Evolutionary conservation across 2,797 vertebrate genomes (phyloP).

Genomic region (Cephalopachus bancanus): DNA sequence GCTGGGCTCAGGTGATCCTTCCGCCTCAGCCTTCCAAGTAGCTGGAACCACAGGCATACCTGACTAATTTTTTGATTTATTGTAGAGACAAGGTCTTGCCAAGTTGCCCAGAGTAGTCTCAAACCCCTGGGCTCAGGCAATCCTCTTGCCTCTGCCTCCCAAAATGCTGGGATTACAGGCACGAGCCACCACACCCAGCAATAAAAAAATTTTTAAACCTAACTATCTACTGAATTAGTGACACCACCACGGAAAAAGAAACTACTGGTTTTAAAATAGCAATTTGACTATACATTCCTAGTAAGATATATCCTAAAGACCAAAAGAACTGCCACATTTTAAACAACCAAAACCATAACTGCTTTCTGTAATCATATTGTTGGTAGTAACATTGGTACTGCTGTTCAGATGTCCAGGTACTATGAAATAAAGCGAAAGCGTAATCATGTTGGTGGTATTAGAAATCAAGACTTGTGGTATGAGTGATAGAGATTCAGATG

Average conservation of each 20-base stretch:
- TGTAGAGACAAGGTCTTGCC: too few relatives aligned
- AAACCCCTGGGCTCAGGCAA: too few relatives aligned
- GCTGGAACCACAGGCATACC: too few relatives aligned
- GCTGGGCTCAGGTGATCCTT: too few relatives aligned
- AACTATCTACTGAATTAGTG: neutral
- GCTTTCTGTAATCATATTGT: neutral
- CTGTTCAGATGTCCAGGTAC: neutral
- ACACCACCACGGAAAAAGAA: conserved; percentile 31
- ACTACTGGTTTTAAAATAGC: conserved; percentile 32
- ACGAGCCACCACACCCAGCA: too few relatives aligned
- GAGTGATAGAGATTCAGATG: neutral
- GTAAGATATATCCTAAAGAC: neutral
- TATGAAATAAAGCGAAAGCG: conserved; percentile 10
- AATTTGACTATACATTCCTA: conserved; percentile 32
- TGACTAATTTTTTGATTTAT: too few relatives aligned
- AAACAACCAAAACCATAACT: neutral
- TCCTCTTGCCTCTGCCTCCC: too few relatives aligned
- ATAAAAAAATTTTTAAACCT: neutral
- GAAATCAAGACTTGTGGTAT: conserved; percentile 46
- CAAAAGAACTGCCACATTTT: conserved; percentile 41
- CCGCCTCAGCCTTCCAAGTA: too few relatives aligned
- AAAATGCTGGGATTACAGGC: too few relatives aligned
- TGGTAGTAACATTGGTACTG: neutral
- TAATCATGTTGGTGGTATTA: neutral
- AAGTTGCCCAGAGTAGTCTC: too few relatives aligned